Base-by-base conservation (phyloP, 2,888 invertebrate genomes). In the Lasius platythorax region DNA sequence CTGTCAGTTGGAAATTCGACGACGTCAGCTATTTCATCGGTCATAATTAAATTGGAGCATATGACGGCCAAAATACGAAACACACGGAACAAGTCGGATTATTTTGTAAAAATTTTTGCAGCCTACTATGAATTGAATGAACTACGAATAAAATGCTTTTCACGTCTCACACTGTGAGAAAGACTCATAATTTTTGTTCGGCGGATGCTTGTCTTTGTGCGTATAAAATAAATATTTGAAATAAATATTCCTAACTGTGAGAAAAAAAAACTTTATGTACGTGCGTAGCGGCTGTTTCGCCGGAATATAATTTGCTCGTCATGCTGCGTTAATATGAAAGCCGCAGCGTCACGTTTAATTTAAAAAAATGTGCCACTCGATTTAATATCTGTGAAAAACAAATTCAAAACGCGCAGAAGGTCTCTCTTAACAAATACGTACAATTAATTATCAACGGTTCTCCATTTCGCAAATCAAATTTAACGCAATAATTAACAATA, bases 191-290 rank as follows among this genome's bases (percentile, higher is more conserved):
- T 84, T 84, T 61, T 56, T 72, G 28, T 56, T 28, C 33, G 67
- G 2, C 37, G 46, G 11, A 30, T 83, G 56, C 81, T 81, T 75
- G 53, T 8, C 9, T 11, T 18, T 33, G 70, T 40, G 66, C 33
- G 18, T 43, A 63, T 28, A 43, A 61, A 72, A 76, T 72, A 87
- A 81, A 87, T 67, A 76, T 70, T 63, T 53, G 6, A 30, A 73
- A 61, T 73, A 73, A 81, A 81, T 61, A 72, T 68, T 33, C 30
- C 53, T 56, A 67, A 12, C 37, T 18, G 58, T 56, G 78, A 58
- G n/a, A 15, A n/a, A 53, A 53, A 53, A 46, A 53, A 53, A n/a
- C 8, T 53, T 53, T n/a, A 53, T 23, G 37, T 30, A 37, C 53
- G 40, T 66, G 4, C 30, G 58, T 18, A 53, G 28, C 63, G 46